Evolutionary conservation across 2,113 vertebrate genomes (phyloP), one percentile per base, ranked within the genome.

Genomic region (Perognathus longimembris): DNA sequence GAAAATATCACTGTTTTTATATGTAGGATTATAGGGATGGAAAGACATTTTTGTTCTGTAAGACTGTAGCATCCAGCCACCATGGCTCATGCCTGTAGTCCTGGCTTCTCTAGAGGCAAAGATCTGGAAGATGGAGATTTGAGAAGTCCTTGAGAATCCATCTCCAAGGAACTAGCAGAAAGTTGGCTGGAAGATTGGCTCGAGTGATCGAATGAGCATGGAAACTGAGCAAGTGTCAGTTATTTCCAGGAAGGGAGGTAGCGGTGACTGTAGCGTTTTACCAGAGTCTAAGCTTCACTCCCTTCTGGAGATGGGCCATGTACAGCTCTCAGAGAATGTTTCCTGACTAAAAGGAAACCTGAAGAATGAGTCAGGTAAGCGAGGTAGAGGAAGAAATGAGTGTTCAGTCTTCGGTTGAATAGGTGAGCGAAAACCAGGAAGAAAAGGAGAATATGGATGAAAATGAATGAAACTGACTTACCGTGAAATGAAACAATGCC

Each of bases 261-360:
- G 38, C 30, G 21, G 9, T 61, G 24, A 57, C 4, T 28, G 30
- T 75, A 12, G 4, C 4, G 34, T 11, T 81, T 38, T 40, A 70
- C 1, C 28, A 38, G 24, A 85, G 54, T 40, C 32, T 28, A 75
- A 1, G 73, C 28, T 59, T 64, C 10, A 26, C 63, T 83, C 22
- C 18, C 36, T 57, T 32, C 54, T 32, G 12, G 17, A 38, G 8
- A 36, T 32, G 0, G 7, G 40, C n/a, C 30, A 76, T 45, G 30
- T 63, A 50, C 71, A 30, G 3, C 59, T 90, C n/a, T 74, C 42
- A 38, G 34, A 40, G 28, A 91, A 40, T 15, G 1, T 69, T 88
- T 90, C 32, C 30, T 79, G 81, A 88, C 64, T 77, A 80, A 77
- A 79, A 71, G 79, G 26, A 67, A 71, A 9, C 69, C 50, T 67